Base-by-base conservation (phyloP, 1,140 invertebrate species). In the Drosophila kepulauana region DNA sequence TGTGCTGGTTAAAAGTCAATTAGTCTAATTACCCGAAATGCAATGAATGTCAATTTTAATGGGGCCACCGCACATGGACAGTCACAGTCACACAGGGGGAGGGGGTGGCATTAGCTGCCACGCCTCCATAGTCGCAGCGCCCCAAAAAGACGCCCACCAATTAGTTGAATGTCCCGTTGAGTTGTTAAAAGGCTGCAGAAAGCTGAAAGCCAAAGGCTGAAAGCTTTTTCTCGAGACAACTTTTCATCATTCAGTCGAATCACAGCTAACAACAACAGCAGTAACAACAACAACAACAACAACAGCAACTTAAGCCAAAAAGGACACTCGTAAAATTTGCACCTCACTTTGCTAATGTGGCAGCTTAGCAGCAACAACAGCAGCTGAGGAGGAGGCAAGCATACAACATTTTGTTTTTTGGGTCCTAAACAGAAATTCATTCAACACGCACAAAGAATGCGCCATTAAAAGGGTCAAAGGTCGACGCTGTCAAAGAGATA, bases 31-130 rank as follows among this genome's bases (percentile, higher is more conserved):
- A 79, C 76, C 79, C 69, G 25, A 84, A 82, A 79, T 82, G 82
- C 79, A 88, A 88, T 88, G 84, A 88, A 78, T 87, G 82, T 79
- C 81, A 81, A 88, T 84, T 84, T 85, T 67, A 88, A 89, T 88
- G 85, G 68, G 84, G 84, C 80, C 84, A 87, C 35, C 76, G 84
- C 77, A 71, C 80, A 78, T 66, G 49, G 67, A 57, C 45, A 57
- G 15, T 38, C 35, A 43, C 41, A 43, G n/a, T 41, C 38, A 25
- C 8, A 41, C 2, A 3, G 38, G 7, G 7, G 7, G 0, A 0
- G 5, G 41, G 35, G 35, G 8, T 38, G 35, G 35, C 7, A 33
- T 33, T 33, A 33, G 33, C 33, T 33, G 35, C 35, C 25, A 30
- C 28, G 16, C 33, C 52, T 25, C 20, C 20, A 25, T 25, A 25